phyloP scores from a whole-genome alignment of 2,797 vertebrate species.

The Neopelma chrysocephalum region DNA sequence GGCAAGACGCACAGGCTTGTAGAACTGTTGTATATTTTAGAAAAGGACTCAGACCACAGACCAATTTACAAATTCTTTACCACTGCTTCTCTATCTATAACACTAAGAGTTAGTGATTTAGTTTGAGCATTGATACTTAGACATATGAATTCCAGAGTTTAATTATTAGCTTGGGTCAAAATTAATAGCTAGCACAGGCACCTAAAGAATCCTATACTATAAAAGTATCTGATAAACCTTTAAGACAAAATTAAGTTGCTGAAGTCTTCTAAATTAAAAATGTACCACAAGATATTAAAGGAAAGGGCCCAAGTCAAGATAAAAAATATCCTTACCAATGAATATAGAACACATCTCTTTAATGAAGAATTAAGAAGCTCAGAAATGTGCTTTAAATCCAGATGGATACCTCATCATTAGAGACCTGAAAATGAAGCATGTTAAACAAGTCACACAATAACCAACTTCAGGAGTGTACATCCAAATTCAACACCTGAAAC shows the following conservation, averaged over 20 bases:
- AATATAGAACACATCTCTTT: slow-evolving; percentile 55
- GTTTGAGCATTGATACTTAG: neutral
- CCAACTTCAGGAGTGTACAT: neutral
- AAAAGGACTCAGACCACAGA: neutral
- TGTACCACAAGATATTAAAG: neutral
- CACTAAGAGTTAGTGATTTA: neutral
- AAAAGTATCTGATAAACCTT: neutral
- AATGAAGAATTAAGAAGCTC: slow-evolving; percentile 18
- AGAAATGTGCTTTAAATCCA: slow-evolving; percentile 31
- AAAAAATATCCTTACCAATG: slow-evolving; percentile 44
- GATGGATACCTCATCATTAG: slow-evolving; percentile 29
- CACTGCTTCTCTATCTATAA: neutral
- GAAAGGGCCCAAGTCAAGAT: neutral
- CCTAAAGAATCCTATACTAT: neutral
- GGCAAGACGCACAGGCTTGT: neutral
- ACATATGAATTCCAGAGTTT: neutral
- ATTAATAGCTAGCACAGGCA: neutral
- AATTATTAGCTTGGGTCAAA: neutral
- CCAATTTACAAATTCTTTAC: neutral
- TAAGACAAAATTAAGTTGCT: neutral
- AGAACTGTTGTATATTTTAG: neutral
- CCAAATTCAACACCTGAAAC: neutral
- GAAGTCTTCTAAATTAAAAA: neutral
- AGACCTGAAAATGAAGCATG: slow-evolving; percentile 48
- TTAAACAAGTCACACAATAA: neutral